Conservation (phyloP, 2,888 invertebrate species). For the Deroplatys truncata region DNA sequence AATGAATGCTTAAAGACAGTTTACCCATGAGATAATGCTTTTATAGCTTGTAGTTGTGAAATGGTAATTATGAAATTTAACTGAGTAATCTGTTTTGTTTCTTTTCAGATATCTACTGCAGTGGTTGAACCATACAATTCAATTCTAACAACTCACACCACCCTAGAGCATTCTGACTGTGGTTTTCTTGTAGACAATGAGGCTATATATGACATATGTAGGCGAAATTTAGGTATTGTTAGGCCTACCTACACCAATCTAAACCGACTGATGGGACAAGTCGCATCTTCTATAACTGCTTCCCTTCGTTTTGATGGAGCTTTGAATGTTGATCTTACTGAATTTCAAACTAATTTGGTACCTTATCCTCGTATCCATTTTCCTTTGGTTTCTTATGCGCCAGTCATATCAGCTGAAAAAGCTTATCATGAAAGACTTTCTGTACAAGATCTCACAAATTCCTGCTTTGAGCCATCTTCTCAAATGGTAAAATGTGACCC, state of each 20-base stretch:
- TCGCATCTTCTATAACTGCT: constrained; percentile 45
- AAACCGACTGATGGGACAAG: constrained; percentile 63
- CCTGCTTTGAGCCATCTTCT: constrained; percentile 83
- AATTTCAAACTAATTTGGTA: constrained; percentile 48
- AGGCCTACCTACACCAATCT: constrained; percentile 55
- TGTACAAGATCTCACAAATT: constrained; percentile 77
- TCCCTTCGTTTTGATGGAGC: constrained; percentile 50
- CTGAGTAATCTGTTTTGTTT: neutral
- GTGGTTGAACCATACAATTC: constrained; percentile 45
- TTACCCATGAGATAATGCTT: no score
- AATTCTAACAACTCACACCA: constrained; percentile 42
- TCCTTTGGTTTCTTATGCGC: constrained; percentile 40
- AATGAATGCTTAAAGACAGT: no score
- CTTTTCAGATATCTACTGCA: constrained; percentile 43
- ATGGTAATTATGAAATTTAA: no score
- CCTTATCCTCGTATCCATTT: constrained; percentile 54
- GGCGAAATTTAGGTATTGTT: constrained; percentile 51
- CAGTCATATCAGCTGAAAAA: constrained; percentile 60
- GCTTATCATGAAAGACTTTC: constrained; percentile 72
- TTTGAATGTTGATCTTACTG: constrained; percentile 51
- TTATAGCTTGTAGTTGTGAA: no score
- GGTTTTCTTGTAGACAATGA: constrained; percentile 43
- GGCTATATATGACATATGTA: constrained; percentile 47
- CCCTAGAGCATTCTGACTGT: constrained; percentile 40
- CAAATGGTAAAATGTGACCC: constrained; percentile 91